Evolutionary conservation across 2,113 vertebrate species (phyloP), one percentile per base, ranked within the genome.

Genomic region (Percina caprodes): DNA sequence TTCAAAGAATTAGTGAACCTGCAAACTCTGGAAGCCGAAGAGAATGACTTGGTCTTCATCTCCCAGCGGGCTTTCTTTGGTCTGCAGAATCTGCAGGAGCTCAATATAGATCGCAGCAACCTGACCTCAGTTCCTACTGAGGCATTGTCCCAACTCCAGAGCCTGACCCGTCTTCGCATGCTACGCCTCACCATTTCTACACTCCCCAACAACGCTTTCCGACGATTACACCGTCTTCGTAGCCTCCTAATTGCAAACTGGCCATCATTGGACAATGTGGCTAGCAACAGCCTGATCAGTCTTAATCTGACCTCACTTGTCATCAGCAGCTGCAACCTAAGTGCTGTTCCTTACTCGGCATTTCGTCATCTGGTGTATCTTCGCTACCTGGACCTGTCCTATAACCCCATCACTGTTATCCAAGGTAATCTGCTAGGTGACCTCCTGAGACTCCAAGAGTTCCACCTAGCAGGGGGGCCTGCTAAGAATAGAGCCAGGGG

Each of bases 271-370:
- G 95, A 94, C 56, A 92, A 81, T 0, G 77, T 98, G 62, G 95
- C 93, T 15, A 91, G 94, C 3, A 95, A 94, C 74, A 97, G 97
- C 82, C 91, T 98, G 73, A 84, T 88, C 0, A 95, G 96, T 33
- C 95, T 98, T 3, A 98, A 98, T 75, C 90, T 98, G 56, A 97
- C 95, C 63, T 95, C 95, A 5, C 93, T 98, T 33, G 93, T 95
- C 46, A 92, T 98, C 80, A 97, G 93, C 80, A 93, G 70, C 74
- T 96, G 96, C 86, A 97, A 96, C 60, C 91, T 98, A 21, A 97
- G 92, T 45, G 75, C 89, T 0, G 90, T 98, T 69, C 97, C 97
- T 35, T 96, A 95, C 67, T 88, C 94, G 23, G 94, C 97, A 0
- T 84, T 98, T n/a, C 83, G 90, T 45, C 96, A 96, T 83, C 86